Conservation (phyloP, 2,888 invertebrate genomes). For the Pristionchus exspectatus region DNA sequence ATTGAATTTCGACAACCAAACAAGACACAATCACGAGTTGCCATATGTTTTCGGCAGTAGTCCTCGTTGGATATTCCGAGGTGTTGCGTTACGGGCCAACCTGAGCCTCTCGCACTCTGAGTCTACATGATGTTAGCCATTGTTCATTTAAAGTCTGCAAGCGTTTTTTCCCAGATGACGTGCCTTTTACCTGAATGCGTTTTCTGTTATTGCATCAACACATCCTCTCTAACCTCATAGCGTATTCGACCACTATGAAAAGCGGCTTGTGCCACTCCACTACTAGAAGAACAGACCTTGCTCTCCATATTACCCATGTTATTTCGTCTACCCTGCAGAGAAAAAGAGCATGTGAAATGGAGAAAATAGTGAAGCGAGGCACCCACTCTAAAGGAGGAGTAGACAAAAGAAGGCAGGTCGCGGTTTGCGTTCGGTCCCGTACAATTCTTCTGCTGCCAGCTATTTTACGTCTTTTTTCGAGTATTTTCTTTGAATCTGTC, state of each 20-base stretch:
- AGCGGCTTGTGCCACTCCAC: background rate
- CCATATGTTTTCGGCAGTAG: too few species aligned
- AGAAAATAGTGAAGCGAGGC: background rate
- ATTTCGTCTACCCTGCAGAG: background rate
- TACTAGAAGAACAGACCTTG: background rate
- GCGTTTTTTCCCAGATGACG: too few species aligned
- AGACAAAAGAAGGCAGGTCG: background rate
- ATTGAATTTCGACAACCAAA: background rate
- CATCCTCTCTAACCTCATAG: background rate
- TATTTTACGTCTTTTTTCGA: background rate
- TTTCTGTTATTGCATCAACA: background rate
- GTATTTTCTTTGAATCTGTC: too few species aligned
- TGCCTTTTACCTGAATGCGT: background rate
- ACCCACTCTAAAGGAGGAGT: background rate
- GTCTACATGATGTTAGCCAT: too few species aligned
- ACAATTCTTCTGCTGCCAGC: background rate
- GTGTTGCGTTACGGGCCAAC: background rate
- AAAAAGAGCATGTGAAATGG: background rate
- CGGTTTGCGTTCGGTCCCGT: background rate
- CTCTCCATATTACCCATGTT: background rate
- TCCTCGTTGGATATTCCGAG: background rate
- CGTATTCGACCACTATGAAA: constrained; percentile 16
- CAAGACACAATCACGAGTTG: too few species aligned
- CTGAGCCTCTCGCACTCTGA: background rate
- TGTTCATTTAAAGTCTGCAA: too few species aligned